Evolutionary conservation across 2,113 vertebrate species (phyloP).

Genomic region (Monopterus albus): DNA sequence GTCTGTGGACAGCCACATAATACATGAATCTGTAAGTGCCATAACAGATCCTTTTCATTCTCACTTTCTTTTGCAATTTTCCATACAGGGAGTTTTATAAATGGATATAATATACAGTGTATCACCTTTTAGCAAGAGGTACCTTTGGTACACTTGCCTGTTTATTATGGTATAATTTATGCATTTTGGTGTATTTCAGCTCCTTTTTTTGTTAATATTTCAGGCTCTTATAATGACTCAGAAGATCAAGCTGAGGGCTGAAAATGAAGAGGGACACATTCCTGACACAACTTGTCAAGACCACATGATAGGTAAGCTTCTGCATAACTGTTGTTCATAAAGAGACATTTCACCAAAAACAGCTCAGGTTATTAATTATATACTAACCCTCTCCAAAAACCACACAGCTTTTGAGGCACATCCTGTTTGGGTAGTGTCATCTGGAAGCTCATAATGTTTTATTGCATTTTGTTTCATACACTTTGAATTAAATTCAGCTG

Average conservation of each 20-base stretch:
- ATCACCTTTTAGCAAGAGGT: not conserved
- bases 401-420: no score
- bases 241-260: conserved; percentile 79
- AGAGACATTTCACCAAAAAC: not conserved
- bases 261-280: conserved; percentile 80
- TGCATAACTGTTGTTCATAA: no score
- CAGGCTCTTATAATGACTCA: conserved; percentile 82
- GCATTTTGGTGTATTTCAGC: not conserved
- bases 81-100: not conserved
- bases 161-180: not conserved
- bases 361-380: no score
- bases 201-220: not conserved
- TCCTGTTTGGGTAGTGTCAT: no score
- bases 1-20: not conserved
- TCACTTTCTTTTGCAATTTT: not conserved
- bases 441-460: no score
- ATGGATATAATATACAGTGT: not conserved
- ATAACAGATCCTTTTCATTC: not conserved
- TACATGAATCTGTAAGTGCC: not conserved
- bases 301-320: conserved; percentile 86
- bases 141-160: not conserved
- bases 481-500: no score
- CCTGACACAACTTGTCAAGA: conserved; percentile 85
- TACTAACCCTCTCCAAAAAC: no score
- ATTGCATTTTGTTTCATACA: no score